Base-by-base conservation (phyloP, 2,113 vertebrate genomes). In the Etheostoma cragini region DNA sequence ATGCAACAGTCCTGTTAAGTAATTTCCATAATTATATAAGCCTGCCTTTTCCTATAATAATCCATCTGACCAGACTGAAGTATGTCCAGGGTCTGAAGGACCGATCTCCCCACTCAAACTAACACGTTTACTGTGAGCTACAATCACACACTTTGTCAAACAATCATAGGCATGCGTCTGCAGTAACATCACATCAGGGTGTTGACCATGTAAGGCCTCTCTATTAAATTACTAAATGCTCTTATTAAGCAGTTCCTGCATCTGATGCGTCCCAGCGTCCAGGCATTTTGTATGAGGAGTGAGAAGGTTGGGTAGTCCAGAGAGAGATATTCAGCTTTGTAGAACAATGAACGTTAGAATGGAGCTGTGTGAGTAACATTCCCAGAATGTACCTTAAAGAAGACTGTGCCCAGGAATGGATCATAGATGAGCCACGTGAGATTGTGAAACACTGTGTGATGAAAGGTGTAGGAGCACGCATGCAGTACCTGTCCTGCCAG, bases 21-120 rank as follows among this genome's bases (percentile, higher is more conserved):
- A n/a, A 49, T 69, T 76, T 76, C 64, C 58, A 64, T 49, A 58
- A 60, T 52, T 47, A 45, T 22, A 46, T 45, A 33, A 71, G 63
- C 11, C 49, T 35, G 21, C 8, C 30, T 62, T 53, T 60, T 5
- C 64, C 26, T 21, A 12, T 15, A 24, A 49, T 70, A 64, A 70
- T 49, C 38, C 47, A 19, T n/a, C 21, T 22, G 21, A 60, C 15
- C 19, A 22, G 45, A 73, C 12, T 14, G 1, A 35, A 74, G 15
- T 24, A 42, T 76, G 57, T 30, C 38, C 57, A 56, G 21, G 21
- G 14, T 22, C 56, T 54, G 62, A 62, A 75, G 68, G 68, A 35
- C 10, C n/a, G 47, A 35, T 21, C 38, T 52, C 63, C 45, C 33
- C 13, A 4, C 78, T 62, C 61, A 26, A 65, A 72, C 24, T 8